Evolutionary conservation across 2,797 vertebrate species (phyloP).

Genomic region (Microctenopoma lineatum): DNA sequence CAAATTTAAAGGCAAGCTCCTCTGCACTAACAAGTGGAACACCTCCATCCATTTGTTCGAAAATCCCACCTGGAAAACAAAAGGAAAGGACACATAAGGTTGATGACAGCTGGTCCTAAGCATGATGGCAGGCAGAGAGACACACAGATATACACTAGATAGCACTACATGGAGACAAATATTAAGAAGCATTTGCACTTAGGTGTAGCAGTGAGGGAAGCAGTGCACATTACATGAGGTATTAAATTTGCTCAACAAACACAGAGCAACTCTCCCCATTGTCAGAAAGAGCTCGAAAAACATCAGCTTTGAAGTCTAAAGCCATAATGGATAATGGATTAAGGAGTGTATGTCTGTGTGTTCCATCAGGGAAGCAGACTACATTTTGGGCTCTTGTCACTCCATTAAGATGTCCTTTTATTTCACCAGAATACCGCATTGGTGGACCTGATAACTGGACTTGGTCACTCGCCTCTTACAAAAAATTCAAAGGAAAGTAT

Average conservation of each 20-base stretch:
- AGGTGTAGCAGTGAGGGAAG: slow-evolving; percentile 38
- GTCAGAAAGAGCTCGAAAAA: slow-evolving; percentile 60
- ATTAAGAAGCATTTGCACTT: slow-evolving; percentile 55
- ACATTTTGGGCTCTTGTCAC: slow-evolving; percentile 65
- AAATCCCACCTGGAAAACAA: slow-evolving; percentile 93
- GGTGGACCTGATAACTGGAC: slow-evolving; percentile 43
- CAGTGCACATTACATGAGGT: slow-evolving; percentile 54
- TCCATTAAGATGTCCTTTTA: slow-evolving; percentile 74
- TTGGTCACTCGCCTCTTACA: slow-evolving; percentile 38
- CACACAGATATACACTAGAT: slow-evolving; percentile 32
- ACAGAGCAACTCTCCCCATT: slow-evolving; percentile 62
- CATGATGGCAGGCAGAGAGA: slow-evolving; percentile 33
- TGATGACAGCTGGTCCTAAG: slow-evolving; percentile 19
- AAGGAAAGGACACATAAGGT: slow-evolving; percentile 35
- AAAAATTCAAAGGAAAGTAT: slow-evolving; percentile 59
- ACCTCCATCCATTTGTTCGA: slow-evolving; percentile 94
- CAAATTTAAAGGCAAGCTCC: slow-evolving; percentile 98
- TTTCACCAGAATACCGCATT: slow-evolving; percentile 55
- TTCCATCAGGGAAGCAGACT: slow-evolving; percentile 68
- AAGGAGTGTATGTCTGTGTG: slow-evolving; percentile 46
- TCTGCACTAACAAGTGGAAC: slow-evolving; percentile 93
- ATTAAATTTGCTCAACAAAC: slow-evolving; percentile 75
- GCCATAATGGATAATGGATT: slow-evolving; percentile 74
- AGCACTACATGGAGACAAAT: slow-evolving; percentile 47
- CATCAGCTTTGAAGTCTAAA: slow-evolving; percentile 80